Conservation (phyloP, 2,797 vertebrate genomes). For the Holocentrus rufus region DNA sequence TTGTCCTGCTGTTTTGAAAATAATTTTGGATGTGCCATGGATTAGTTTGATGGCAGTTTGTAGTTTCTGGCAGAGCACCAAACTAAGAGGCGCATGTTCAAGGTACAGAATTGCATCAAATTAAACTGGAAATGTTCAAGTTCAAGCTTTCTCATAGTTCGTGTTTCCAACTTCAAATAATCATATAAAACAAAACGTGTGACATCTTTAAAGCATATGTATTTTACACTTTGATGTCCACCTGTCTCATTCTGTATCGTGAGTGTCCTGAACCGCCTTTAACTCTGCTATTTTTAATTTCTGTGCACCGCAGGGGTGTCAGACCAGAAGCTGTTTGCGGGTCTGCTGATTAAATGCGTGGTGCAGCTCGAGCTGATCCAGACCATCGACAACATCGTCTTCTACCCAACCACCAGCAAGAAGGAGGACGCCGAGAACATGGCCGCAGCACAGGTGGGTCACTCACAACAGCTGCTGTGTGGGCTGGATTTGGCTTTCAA, state of each 20-base stretch:
- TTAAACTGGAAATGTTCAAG: background rate
- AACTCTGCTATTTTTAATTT: constrained; percentile 3
- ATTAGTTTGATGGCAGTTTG: too few species aligned
- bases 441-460: constrained; percentile 92
- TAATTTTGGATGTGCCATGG: too few species aligned
- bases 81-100: background rate
- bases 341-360: constrained; percentile 97
- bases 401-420: constrained; percentile 96
- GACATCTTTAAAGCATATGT: background rate
- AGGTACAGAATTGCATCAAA: background rate
- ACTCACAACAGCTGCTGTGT: background rate
- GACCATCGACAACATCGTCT: constrained; percentile 98
- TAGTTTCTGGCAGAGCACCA: too few species aligned
- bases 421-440: constrained; percentile 97
- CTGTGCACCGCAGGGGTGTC: constrained; percentile 73
- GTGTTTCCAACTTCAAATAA: background rate
- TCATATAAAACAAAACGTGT: background rate
- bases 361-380: constrained; percentile 97
- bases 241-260: too few species aligned
- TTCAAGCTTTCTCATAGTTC: background rate
- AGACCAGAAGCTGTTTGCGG: constrained; percentile 96
- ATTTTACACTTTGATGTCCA: background rate
- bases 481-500: background rate
- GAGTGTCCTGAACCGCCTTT: too few species aligned
- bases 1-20: too few species aligned